phyloP scores from a whole-genome alignment of 2,113 vertebrate species.

The Daubentonia madagascariensis region DNA sequence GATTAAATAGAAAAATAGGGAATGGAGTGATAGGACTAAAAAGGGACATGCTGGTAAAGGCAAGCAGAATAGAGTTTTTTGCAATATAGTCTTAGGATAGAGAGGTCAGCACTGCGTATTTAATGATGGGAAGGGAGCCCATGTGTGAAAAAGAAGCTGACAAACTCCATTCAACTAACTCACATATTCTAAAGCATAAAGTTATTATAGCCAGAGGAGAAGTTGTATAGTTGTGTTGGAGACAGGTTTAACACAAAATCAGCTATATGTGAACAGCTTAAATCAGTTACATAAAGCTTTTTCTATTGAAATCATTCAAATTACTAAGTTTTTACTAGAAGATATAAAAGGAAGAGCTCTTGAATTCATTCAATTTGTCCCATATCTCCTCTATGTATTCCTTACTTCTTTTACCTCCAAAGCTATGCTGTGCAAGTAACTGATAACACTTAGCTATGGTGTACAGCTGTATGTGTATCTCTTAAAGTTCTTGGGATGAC shows the following conservation, averaged over 20 bases:
- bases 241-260: neutral
- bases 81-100: neutral
- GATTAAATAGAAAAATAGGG: neutral
- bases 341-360: neutral
- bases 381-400: neutral
- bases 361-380: neutral
- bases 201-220: neutral
- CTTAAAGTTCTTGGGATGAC: neutral
- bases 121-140: neutral
- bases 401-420: neutral
- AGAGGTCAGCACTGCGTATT: neutral
- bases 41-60: neutral
- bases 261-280: neutral
- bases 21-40: neutral
- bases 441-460: neutral
- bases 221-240: neutral
- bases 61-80: neutral
- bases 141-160: neutral
- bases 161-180: neutral
- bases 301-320: neutral
- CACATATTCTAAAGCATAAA: neutral
- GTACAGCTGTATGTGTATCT: neutral
- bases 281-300: neutral
- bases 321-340: neutral
- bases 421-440: neutral